Evolutionary conservation across 2,888 invertebrate species (phyloP).

Genomic region (Folsomia manolachei): DNA sequence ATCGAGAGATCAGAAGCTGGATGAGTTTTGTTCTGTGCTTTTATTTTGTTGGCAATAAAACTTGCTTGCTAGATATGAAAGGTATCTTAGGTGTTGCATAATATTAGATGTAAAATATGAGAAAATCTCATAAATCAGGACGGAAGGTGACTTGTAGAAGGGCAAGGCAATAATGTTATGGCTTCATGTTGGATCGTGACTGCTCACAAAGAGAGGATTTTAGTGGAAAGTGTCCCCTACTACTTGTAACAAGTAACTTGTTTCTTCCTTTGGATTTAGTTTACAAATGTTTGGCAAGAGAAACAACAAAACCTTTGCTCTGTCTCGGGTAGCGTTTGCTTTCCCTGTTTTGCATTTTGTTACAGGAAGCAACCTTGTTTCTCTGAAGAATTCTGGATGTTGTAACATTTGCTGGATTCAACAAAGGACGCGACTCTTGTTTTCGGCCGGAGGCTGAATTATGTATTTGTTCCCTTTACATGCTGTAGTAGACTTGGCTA

Average conservation of each 20-base stretch:
- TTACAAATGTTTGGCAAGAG: background rate
- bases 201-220: conserved; percentile 32
- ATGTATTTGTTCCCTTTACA: background rate
- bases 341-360: background rate
- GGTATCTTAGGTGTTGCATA: too few species aligned
- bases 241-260: too few species aligned
- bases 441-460: background rate
- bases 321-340: background rate
- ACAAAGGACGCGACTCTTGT: background rate
- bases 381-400: background rate
- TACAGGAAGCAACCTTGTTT: background rate
- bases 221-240: background rate
- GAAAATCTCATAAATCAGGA: background rate
- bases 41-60: too few species aligned
- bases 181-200: conserved; percentile 28
- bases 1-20: too few species aligned
- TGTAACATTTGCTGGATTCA: background rate
- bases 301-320: background rate
- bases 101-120: background rate
- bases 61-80: too few species aligned
- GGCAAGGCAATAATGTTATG: background rate
- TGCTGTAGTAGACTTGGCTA: too few species aligned
- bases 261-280: background rate
- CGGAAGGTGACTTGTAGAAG: background rate
- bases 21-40: too few species aligned